These are phyloP conservation scores for Eulimnadia texana DNA, from an alignment of 1,140 invertebrate species.

Conservation along the genomic window DNA sequence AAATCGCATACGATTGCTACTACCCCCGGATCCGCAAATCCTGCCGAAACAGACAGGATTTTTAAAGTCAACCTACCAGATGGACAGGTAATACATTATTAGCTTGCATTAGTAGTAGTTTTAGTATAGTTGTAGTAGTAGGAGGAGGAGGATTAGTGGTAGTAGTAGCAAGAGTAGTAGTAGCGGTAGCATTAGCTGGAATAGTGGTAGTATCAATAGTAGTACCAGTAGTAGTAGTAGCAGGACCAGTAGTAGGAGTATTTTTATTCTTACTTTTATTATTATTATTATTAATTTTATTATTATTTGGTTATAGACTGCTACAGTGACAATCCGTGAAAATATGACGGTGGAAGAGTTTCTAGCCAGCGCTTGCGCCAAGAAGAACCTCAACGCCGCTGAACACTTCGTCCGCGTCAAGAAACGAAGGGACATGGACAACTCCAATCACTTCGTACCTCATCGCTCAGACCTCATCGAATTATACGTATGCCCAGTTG, in stretches of 20 bases:
- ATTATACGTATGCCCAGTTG: constrained; percentile 91
- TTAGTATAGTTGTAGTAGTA: too few relatives aligned
- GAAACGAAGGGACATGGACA: constrained; percentile 84
- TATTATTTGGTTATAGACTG: constrained; percentile 23
- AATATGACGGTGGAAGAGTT: constrained; percentile 91
- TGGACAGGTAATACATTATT: constrained; percentile 54
- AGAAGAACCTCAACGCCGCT: constrained; percentile 77
- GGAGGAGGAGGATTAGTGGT: too few relatives aligned
- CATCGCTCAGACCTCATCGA: constrained; percentile 83
- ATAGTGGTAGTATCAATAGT: too few relatives aligned
- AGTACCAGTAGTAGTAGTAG: too few relatives aligned
- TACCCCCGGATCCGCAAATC: constrained; percentile 49
- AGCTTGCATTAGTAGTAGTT: neutral
- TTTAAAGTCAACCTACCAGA: constrained; percentile 84
- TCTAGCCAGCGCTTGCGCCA: constrained; percentile 72
- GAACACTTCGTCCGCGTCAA: constrained; percentile 93
- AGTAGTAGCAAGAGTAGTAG: neutral
- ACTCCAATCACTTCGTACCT: constrained; percentile 89
- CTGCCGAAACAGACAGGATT: constrained; percentile 59
- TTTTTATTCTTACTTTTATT: neutral
- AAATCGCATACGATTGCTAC: constrained; percentile 41
- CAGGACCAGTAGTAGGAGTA: too few relatives aligned
- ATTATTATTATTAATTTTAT: constrained; percentile 14
- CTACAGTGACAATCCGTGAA: constrained; percentile 69
- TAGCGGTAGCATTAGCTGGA: too few relatives aligned